Percentiles rank a stretch among this genome's conserved stretches.
Conservation (phyloP, 2,888 invertebrate genomes). For the Metopia argyrocephala region DNA sequence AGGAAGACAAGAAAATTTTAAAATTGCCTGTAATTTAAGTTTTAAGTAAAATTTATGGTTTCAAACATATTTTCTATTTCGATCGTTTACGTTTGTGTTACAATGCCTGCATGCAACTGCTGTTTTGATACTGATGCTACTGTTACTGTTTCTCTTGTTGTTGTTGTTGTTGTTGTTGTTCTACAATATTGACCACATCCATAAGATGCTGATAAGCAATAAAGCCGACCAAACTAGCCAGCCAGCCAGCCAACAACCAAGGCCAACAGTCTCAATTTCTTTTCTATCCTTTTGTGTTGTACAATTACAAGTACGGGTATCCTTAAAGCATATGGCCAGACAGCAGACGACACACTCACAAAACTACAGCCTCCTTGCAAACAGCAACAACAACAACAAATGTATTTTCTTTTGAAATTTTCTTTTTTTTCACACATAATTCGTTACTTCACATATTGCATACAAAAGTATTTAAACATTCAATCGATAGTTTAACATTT, state of each 20-base stretch:
- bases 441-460: not conserved
- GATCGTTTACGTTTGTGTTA: not conserved
- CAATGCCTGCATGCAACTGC: not conserved
- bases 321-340: no score
- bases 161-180: constrained; percentile 5
- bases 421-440: constrained; percentile 36
- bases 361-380: no score
- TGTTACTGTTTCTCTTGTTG: constrained; percentile 5
- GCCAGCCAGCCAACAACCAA: not conserved
- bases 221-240: not conserved
- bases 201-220: constrained; percentile 60
- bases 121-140: not conserved
- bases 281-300: not conserved
- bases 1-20: constrained; percentile 17
- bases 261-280: not conserved
- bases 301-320: no score
- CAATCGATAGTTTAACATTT: not conserved
- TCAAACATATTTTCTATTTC: constrained; percentile 52
- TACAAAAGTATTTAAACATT: not conserved
- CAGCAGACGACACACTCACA: constrained; percentile 1
- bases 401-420: constrained; percentile 2
- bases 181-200: constrained; percentile 23
- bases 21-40: constrained; percentile 37
- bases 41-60: constrained; percentile 61
- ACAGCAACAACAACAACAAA: no score